Evolutionary conservation across 2,113 vertebrate species (phyloP).

Genomic region (Cyrtonyx montezumae): DNA sequence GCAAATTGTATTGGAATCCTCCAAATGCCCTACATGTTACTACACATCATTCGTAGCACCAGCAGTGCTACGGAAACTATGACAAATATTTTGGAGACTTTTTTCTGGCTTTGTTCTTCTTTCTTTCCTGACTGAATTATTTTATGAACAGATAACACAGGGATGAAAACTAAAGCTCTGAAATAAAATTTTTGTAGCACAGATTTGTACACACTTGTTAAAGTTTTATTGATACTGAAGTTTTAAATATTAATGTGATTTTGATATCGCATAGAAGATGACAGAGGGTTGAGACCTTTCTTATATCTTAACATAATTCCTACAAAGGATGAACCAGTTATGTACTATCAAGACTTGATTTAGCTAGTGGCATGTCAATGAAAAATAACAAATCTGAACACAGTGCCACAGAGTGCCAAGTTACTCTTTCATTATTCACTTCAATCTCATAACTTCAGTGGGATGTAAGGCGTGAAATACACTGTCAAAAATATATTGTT

Average conservation of each 20-base stretch:
- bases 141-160: slow-evolving; percentile 32
- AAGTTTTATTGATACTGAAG: slow-evolving; percentile 56
- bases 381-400: slow-evolving; percentile 49
- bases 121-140: neutral
- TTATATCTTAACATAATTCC: slow-evolving; percentile 58
- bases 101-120: neutral
- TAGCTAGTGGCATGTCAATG: slow-evolving; percentile 31
- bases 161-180: slow-evolving; percentile 11
- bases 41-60: neutral
- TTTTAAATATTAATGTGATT: slow-evolving; percentile 69
- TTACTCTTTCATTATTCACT: slow-evolving; percentile 62
- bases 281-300: slow-evolving; percentile 54
- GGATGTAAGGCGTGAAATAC: slow-evolving; percentile 55
- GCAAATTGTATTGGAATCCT: neutral
- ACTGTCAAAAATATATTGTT: slow-evolving; percentile 51
- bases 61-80: neutral
- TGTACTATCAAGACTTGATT: slow-evolving; percentile 46
- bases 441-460: slow-evolving; percentile 41
- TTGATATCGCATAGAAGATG: slow-evolving; percentile 66
- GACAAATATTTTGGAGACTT: slow-evolving; percentile 5
- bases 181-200: slow-evolving; percentile 22
- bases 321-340: slow-evolving; percentile 45
- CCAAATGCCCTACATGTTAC: neutral
- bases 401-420: slow-evolving; percentile 1
- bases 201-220: slow-evolving; percentile 54